Conservation (phyloP, 2,113 vertebrate genomes). For the Calyptommatus sinebrachiatus region DNA sequence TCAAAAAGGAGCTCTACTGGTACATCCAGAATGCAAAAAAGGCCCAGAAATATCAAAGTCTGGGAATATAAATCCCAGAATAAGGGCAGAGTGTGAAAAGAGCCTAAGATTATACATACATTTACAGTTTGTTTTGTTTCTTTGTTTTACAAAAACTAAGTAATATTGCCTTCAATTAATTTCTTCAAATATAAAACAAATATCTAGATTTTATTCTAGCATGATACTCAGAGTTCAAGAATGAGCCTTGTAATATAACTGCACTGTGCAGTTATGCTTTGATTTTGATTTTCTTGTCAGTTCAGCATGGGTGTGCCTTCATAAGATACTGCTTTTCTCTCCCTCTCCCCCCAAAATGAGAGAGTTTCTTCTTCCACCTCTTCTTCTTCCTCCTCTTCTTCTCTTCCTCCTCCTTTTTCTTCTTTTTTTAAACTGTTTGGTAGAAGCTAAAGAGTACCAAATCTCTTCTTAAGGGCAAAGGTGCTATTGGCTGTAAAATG, state of each 20-base stretch:
- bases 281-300: constrained; percentile 68
- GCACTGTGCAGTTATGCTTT: constrained; percentile 72
- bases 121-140: constrained; percentile 66
- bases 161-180: constrained; percentile 78
- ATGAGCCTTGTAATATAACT: constrained; percentile 79
- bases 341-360: constrained; percentile 56
- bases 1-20: too few relatives aligned
- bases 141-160: constrained; percentile 61
- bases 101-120: constrained; percentile 58
- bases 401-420: neutral
- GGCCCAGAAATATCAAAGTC: too few relatives aligned
- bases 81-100: too few relatives aligned
- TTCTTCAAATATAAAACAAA: constrained; percentile 72
- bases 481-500: constrained; percentile 24
- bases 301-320: constrained; percentile 84
- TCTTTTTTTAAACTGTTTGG: constrained; percentile 40
- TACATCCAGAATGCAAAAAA: too few relatives aligned
- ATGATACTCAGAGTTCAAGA: constrained; percentile 81
- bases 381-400: too few relatives aligned
- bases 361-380: neutral
- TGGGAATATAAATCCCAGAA: too few relatives aligned
- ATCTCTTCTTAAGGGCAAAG: constrained; percentile 41
- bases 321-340: constrained; percentile 65
- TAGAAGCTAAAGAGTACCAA: constrained; percentile 52
- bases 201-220: constrained; percentile 81